Conservation (phyloP, 2,888 invertebrate species). For the Heliconius hortense region DNA sequence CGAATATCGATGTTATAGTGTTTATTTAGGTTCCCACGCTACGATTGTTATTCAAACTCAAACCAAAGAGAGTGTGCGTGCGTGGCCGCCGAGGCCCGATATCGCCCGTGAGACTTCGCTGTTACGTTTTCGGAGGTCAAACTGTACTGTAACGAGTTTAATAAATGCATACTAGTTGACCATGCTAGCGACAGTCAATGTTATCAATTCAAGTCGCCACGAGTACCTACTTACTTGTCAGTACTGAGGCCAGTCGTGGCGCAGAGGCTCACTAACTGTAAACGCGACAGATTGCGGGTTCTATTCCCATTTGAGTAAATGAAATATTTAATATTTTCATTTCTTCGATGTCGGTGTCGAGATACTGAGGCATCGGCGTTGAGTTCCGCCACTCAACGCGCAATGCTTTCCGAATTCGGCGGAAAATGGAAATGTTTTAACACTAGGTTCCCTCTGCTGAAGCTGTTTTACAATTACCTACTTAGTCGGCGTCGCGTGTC, state of each 20-base stretch:
- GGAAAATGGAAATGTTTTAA: too few species aligned
- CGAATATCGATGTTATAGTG: constrained; percentile 46
- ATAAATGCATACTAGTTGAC: constrained; percentile 44
- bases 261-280: too few species aligned
- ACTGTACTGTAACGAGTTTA: constrained; percentile 45
- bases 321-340: too few species aligned
- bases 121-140: constrained; percentile 59
- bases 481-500: constrained; percentile 10
- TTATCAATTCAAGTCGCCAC: constrained; percentile 28
- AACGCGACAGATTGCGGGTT: too few species aligned
- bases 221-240: background rate
- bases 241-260: too few species aligned
- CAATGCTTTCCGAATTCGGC: too few species aligned
- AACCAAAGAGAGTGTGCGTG: constrained; percentile 62
- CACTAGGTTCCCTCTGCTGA: too few species aligned
- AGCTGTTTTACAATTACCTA: background rate
- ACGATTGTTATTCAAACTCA: constrained; percentile 74
- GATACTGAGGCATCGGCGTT: too few species aligned
- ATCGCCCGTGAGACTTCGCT: constrained; percentile 51
- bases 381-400: too few species aligned
- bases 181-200: constrained; percentile 36
- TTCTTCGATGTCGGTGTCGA: too few species aligned
- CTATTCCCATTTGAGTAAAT: too few species aligned
- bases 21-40: constrained; percentile 72
- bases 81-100: constrained; percentile 45